These are phyloP conservation scores for Aspiorhynchus laticeps DNA, from an alignment of 2,113 vertebrate species.

Conservation along the genomic window DNA sequence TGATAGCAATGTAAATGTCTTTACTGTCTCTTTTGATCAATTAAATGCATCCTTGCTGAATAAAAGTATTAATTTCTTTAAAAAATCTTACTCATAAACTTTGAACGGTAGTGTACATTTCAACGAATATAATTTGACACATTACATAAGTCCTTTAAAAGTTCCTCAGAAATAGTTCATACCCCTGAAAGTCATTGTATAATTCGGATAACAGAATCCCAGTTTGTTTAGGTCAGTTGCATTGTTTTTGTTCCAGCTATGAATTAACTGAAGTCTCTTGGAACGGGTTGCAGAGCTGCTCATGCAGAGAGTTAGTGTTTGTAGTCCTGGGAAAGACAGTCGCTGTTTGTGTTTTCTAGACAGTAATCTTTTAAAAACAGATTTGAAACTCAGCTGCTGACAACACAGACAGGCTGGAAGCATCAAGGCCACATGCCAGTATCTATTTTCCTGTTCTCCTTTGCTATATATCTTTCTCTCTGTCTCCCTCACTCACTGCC, in stretches of 20 bases:
- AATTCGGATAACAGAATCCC: not conserved
- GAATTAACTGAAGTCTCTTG: not conserved
- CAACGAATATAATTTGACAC: not conserved
- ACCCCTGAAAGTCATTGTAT: not conserved
- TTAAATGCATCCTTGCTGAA: not conserved
- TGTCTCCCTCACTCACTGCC: too few species aligned
- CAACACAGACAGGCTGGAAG: slow-evolving; percentile 17
- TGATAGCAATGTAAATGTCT: not conserved
- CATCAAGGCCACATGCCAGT: not conserved
- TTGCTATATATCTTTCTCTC: too few species aligned
- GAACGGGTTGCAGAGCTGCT: not conserved
- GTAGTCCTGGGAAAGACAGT: not conserved
- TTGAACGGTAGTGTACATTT: not conserved
- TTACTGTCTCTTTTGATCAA: not conserved
- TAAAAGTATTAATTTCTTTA: too few species aligned
- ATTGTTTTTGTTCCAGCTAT: not conserved
- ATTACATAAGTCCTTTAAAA: not conserved
- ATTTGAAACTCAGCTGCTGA: slow-evolving; percentile 19
- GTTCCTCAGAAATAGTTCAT: not conserved
- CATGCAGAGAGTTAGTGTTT: not conserved
- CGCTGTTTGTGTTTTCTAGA: slow-evolving; percentile 8
- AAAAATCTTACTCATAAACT: too few species aligned
- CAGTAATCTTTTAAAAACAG: slow-evolving; percentile 31
- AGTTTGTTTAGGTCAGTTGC: not conserved
- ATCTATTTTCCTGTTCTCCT: not conserved